Evolutionary conservation across 2,113 vertebrate species (phyloP).

Genomic region (rat (Rattus norvegicus)): GRCr8 NC_086036.1:37288501-37289000

Average conservation of each 20-base stretch:
- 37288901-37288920: not conserved
- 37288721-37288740: slow-evolving; percentile 34
- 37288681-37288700: slow-evolving; percentile 60
- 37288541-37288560: slow-evolving; percentile 72
- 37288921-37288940: not conserved
- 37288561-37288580: slow-evolving; percentile 67
- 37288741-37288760: slow-evolving; percentile 27
- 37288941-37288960: not conserved
- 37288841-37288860: slow-evolving; percentile 10
- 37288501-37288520: slow-evolving; percentile 61
- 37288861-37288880: not conserved
- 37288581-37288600: slow-evolving; percentile 74
- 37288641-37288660: slow-evolving; percentile 78
- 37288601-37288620: slow-evolving; percentile 70
- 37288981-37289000: not conserved
- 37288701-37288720: slow-evolving; percentile 45
- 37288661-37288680: slow-evolving; percentile 73
- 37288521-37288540: slow-evolving; percentile 72
- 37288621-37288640: slow-evolving; percentile 72
- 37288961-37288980: not conserved
- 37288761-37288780: not conserved
- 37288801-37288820: not conserved
- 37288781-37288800: not conserved
- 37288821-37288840: not conserved
- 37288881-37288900: not conserved